These are phyloP conservation scores for Labroides dimidiatus DNA, from an alignment of 2,797 vertebrate species.

Conservation along the genomic window DNA sequence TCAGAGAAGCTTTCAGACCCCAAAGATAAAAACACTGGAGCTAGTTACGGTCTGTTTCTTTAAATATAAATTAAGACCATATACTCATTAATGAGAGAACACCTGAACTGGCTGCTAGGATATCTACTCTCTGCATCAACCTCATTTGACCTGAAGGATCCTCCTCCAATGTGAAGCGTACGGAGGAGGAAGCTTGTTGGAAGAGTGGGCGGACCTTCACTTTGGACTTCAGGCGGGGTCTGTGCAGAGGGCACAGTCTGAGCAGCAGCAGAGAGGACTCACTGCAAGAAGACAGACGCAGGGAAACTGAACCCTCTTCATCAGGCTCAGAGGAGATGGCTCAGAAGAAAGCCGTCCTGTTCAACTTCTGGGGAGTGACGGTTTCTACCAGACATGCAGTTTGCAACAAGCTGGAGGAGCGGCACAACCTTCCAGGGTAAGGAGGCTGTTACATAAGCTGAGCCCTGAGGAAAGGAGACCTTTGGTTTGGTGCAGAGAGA, in stretches of 20 bases:
- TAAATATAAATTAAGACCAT: too few relatives aligned
- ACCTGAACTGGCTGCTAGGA: too few relatives aligned
- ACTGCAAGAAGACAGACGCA: neutral
- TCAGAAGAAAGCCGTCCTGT: slow-evolving; percentile 65
- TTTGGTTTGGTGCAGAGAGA: neutral
- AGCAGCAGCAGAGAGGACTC: neutral
- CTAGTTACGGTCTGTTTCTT: too few relatives aligned
- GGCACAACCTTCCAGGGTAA: slow-evolving; percentile 56
- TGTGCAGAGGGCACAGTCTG: neutral
- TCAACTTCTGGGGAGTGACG: slow-evolving; percentile 70
- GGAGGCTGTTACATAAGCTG: neutral
- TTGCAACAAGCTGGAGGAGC: slow-evolving; percentile 52
- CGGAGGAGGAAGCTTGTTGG: too few relatives aligned
- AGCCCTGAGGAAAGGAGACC: too few relatives aligned
- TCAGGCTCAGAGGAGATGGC: slow-evolving; percentile 28
- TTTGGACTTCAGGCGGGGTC: neutral
- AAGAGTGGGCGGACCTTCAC: neutral
- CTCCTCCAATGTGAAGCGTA: neutral
- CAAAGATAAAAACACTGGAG: too few relatives aligned
- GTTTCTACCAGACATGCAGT: slow-evolving; percentile 36
- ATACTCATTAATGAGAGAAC: too few relatives aligned
- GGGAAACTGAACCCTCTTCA: too few relatives aligned
- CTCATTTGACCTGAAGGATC: too few relatives aligned
- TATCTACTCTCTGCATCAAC: too few relatives aligned
- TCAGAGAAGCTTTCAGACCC: too few relatives aligned